phyloP scores from a whole-genome alignment of 2,113 vertebrate genomes.

The Oplegnathus fasciatus region DNA sequence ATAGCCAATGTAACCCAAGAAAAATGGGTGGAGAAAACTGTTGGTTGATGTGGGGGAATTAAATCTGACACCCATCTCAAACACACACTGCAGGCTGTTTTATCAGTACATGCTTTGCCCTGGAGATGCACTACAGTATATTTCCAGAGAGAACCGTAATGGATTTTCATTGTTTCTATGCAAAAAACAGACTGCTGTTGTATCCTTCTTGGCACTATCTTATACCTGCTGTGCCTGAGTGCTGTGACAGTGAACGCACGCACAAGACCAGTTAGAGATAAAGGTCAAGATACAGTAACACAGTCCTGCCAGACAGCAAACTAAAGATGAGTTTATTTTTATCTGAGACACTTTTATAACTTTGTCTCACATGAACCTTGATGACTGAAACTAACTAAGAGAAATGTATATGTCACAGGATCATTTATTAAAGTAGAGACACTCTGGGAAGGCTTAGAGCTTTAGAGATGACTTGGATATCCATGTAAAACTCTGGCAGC shows the following conservation, averaged over 20 bases:
- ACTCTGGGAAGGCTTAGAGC: background rate
- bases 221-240: background rate
- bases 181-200: background rate
- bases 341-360: background rate
- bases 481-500: constrained; percentile 21
- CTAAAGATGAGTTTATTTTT: background rate
- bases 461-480: constrained; percentile 9
- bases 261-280: background rate
- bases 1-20: background rate
- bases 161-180: constrained; percentile 31
- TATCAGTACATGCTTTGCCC: background rate
- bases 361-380: background rate
- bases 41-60: background rate
- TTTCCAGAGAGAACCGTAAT: constrained; percentile 20
- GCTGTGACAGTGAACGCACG: background rate
- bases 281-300: background rate
- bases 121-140: background rate
- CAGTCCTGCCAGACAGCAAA: background rate
- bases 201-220: background rate
- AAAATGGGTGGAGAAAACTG: background rate
- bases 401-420: constrained; percentile 26
- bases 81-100: background rate
- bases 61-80: background rate
- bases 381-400: background rate
- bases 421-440: background rate